Conservation (phyloP, 2,888 invertebrate genomes). For the Cylindroiulus punctatus region DNA sequence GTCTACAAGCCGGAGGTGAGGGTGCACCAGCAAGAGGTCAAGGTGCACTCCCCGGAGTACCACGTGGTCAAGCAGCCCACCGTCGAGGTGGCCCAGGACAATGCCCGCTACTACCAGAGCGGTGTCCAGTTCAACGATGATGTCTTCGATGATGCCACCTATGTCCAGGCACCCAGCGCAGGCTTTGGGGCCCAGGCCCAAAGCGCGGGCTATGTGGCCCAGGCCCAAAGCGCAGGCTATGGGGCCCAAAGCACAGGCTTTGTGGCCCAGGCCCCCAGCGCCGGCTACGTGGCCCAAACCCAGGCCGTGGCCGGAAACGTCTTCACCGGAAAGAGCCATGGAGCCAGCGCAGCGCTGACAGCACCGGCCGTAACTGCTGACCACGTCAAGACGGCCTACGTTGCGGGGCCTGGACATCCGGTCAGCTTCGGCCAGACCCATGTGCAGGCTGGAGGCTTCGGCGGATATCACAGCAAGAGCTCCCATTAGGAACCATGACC, state of each 20-base stretch:
- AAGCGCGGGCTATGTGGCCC: not conserved
- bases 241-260: constrained; percentile 7
- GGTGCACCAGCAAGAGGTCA: constrained; percentile 35
- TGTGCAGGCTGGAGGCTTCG: not conserved
- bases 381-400: constrained; percentile 44
- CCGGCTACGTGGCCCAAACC: constrained; percentile 1
- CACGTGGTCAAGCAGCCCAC: constrained; percentile 29
- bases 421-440: constrained; percentile 43
- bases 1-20: constrained; percentile 20
- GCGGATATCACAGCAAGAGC: constrained; percentile 28
- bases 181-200: not conserved
- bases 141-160: not conserved
- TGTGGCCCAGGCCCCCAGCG: not conserved
- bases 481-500: not conserved
- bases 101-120: constrained; percentile 34
- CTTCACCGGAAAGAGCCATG: not conserved
- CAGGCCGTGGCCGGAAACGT: not conserved
- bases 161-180: not conserved
- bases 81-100: not conserved
- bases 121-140: not conserved
- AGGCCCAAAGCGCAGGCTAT: not conserved
- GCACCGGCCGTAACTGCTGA: not conserved
- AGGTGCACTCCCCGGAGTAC: constrained; percentile 26
- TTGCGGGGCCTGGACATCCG: constrained; percentile 17
- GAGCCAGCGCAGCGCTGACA: not conserved